Base-by-base conservation (phyloP, 2,113 vertebrate species). In the Scomber japonicus region DNA sequence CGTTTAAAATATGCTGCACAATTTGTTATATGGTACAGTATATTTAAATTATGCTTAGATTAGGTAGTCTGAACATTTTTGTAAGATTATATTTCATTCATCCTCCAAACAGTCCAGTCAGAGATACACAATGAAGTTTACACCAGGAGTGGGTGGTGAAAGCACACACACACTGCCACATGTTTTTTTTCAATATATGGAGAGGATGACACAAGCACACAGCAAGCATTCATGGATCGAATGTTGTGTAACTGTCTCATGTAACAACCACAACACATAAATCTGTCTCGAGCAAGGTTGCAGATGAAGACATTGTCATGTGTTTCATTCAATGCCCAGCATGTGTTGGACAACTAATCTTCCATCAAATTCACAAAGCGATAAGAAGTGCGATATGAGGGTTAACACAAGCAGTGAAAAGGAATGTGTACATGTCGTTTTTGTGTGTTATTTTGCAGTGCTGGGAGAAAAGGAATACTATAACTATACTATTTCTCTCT, bases 301-400 rank as follows among this genome's bases (percentile, higher is more conserved):
- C 40, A 30, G 53, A 40, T 81, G 64, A 83, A 46, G 31, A n/a
- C 1, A 2, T 51, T 21, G 27, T 75, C 50, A 24, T 50, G 49
- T 51, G 63, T 73, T 76, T 60, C 54, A 86, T 75, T 81, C 71
- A 86, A 84, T 83, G 46, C 21, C 74, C 66, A 27, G 81, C 69
- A 19, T 72, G 65, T 80, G 78, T 55, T 76, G 60, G 11, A 61
- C 68, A 81, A 55, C 60, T 80, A 46, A 55, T 80, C 62, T 72
- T 59, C 30, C 30, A 53, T 73, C 60, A 64, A 71, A 86, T 71
- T 70, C 50, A 30, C 72, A 24, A 74, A 14, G 59, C 59, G 40
- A 72, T 56, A 14, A 49, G 1, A 45, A 24, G 8, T 14, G 15
- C 11, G 17, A 75, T 31, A 24, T 61, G 7, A 71, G 2, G 49